Conservation (phyloP, 2,888 invertebrate genomes). For the Nipponacmea schrenckii region DNA sequence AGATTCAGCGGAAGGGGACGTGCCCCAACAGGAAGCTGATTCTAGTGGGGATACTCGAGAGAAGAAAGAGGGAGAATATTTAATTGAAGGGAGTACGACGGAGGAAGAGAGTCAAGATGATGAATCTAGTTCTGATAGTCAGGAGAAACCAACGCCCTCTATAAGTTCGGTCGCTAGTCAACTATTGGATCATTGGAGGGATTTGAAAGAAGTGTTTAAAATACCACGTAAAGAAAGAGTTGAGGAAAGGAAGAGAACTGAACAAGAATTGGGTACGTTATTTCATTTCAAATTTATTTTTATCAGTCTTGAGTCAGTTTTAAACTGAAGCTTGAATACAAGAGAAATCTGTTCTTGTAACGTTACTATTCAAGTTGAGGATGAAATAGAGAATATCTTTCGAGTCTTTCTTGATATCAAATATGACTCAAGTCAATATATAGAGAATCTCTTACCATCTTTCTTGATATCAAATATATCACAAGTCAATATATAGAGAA, state of each 20-base stretch:
- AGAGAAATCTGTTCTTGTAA: no score
- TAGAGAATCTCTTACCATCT: no score
- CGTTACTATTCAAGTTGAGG: no score
- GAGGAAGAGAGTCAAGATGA: constrained; percentile 14
- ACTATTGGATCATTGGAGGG: constrained; percentile 80
- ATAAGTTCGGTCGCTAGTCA: constrained; percentile 66
- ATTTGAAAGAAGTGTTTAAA: constrained; percentile 78
- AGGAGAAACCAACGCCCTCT: constrained; percentile 7
- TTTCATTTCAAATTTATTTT: not conserved
- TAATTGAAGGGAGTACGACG: constrained; percentile 20
- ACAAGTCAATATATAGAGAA: no score
- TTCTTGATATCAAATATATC: no score
- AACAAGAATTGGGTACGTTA: constrained; percentile 69
- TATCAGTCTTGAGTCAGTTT: no score
- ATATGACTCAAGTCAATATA: no score
- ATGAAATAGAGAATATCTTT: no score
- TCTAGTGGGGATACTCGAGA: constrained; percentile 22
- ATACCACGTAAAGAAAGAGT: constrained; percentile 94
- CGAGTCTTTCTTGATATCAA: no score
- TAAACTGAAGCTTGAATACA: no score
- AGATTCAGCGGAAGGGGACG: constrained; percentile 7
- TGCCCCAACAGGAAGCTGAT: constrained; percentile 14
- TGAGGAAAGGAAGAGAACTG: constrained; percentile 95
- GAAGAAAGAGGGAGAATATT: constrained; percentile 12
- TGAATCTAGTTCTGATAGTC: constrained; percentile 17